A percentile compares a stretch with the other conserved stretches of the same genome.
phyloP scores from a whole-genome alignment of 2,113 vertebrate genomes.

The Leptosomus discolor region DNA sequence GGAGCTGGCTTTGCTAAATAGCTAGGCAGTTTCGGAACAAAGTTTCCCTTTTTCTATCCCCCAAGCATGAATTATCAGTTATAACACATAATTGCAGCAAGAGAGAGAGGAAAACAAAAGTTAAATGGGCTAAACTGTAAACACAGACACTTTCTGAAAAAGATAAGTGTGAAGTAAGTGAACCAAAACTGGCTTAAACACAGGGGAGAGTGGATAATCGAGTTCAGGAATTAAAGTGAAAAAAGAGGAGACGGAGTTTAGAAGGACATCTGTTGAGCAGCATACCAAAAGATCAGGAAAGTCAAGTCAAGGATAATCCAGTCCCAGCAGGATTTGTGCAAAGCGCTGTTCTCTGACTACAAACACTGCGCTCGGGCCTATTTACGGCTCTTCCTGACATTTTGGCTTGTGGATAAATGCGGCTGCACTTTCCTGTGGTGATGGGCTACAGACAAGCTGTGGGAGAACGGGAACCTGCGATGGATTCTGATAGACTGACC shows the following conservation, averaged over 20 bases:
- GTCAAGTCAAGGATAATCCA: background rate
- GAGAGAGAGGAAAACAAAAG: background rate
- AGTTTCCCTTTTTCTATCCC: background rate
- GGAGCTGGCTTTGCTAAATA: background rate
- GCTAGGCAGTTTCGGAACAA: background rate
- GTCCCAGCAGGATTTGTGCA: background rate
- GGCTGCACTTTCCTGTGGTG: accelerated
- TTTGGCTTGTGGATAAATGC: background rate
- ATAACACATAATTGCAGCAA: background rate
- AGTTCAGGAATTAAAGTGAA: background rate
- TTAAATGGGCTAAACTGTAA: background rate
- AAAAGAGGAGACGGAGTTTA: background rate
- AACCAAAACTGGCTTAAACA: slow-evolving; percentile 31
- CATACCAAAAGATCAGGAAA: background rate
- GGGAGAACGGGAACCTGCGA: background rate
- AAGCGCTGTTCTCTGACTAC: background rate
- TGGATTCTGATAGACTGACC: accelerated
- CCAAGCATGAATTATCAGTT: background rate
- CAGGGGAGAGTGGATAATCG: background rate
- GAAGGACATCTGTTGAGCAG: background rate
- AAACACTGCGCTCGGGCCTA: too few relatives aligned
- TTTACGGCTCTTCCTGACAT: accelerated
- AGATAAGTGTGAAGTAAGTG: slow-evolving; percentile 15
- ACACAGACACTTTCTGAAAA: background rate
- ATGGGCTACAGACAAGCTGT: accelerated